Percentiles rank a stretch among this genome's conserved stretches.
Conservation (phyloP, 2,797 vertebrate species). For the Brachyalestes nurse region DNA sequence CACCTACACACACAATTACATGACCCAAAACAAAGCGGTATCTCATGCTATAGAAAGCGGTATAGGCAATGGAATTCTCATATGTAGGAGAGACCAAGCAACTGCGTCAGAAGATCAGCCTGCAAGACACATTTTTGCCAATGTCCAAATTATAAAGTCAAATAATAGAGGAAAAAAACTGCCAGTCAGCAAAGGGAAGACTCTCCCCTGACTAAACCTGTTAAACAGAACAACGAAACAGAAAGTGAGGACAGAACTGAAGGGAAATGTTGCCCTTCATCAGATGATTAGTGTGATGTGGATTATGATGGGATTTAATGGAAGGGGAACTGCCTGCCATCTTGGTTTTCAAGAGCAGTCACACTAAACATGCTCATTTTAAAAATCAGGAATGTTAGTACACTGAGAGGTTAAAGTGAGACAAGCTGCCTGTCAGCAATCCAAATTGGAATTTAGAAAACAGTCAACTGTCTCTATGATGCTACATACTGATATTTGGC, state of each 20-base stretch:
- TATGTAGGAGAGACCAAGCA: too few relatives aligned
- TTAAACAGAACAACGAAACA: not conserved
- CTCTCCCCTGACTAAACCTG: not conserved
- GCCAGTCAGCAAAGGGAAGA: not conserved
- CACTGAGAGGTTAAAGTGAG: not conserved
- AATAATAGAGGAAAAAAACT: not conserved
- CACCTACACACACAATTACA: not conserved
- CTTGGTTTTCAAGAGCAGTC: not conserved
- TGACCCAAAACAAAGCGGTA: not conserved
- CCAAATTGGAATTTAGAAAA: not conserved
- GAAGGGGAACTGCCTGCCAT: not conserved
- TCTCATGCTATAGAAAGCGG: not conserved
- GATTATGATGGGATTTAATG: conserved; percentile 5
- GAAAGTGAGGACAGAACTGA: not conserved
- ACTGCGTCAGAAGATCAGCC: too few relatives aligned
- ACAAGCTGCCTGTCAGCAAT: not conserved
- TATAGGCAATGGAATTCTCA: not conserved
- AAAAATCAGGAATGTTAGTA: not conserved
- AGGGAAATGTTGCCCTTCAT: not conserved
- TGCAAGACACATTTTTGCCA: too few relatives aligned
- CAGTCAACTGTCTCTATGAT: not conserved
- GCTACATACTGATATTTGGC: not conserved
- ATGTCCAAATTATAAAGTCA: too few relatives aligned
- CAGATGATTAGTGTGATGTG: not conserved
- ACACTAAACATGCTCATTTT: not conserved